Percentiles rank a stretch among this genome's conserved stretches.
These are phyloP conservation scores for Pocillopora verrucosa DNA, from an alignment of 64 coral and sea anemone genomes.

Conservation along the genomic window DNA sequence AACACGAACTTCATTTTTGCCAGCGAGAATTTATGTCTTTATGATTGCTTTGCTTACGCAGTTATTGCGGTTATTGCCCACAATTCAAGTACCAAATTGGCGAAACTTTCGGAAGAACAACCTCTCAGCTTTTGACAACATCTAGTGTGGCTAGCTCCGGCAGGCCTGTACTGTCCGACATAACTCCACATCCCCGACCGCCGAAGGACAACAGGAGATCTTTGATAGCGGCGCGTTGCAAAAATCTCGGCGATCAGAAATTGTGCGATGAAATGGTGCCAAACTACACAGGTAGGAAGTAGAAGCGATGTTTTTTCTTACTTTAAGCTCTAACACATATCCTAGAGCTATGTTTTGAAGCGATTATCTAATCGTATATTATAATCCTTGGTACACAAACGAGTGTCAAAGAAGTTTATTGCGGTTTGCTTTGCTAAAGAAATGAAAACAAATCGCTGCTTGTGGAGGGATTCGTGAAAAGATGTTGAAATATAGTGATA, in stretches of 20 bases:
- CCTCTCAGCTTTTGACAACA: constrained; percentile 75
- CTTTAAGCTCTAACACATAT: not conserved
- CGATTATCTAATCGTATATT: constrained; percentile 4
- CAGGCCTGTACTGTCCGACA: constrained; percentile 70
- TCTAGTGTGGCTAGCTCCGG: constrained; percentile 76
- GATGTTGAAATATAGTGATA: not conserved
- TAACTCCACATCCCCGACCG: constrained; percentile 62
- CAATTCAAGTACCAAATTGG: constrained; percentile 99
- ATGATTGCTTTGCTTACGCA: constrained; percentile 45
- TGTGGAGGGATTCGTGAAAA: not conserved
- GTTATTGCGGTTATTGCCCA: constrained; percentile 96
- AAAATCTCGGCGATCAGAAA: constrained; percentile 94
- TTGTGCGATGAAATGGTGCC: constrained; percentile 91
- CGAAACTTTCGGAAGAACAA: constrained; percentile 93
- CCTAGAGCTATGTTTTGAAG: not conserved
- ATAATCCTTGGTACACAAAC: constrained; percentile 29
- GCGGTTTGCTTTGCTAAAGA: not conserved
- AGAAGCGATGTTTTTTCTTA: not conserved
- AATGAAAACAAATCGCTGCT: not conserved
- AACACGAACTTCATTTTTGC: not conserved
- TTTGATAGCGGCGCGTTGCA: constrained; percentile 56
- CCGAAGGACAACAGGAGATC: constrained; percentile 62
- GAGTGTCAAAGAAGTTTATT: not conserved
- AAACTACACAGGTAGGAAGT: constrained; percentile 83
- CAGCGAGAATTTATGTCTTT: not conserved